These are phyloP conservation scores for Diachrysia chrysitis DNA, from an alignment of 2,888 invertebrate species.

Conservation along the genomic window DNA sequence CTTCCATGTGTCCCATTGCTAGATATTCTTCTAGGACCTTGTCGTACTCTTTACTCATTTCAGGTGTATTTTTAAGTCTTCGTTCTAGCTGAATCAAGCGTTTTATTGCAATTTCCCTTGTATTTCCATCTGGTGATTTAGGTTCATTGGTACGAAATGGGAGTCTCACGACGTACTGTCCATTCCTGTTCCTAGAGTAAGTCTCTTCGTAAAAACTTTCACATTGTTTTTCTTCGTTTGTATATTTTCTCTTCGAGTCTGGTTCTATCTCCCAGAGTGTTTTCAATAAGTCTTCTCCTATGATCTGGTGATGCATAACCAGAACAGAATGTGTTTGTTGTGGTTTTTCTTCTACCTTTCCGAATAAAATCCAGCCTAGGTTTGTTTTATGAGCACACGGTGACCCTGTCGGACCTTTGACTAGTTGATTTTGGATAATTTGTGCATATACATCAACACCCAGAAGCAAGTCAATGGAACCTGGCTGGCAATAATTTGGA, in stretches of 20 bases:
- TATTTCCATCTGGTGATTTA: background rate
- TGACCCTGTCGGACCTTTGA: constrained; percentile 43
- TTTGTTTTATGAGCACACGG: constrained; percentile 48
- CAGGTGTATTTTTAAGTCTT: constrained; percentile 7
- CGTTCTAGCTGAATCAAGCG: constrained; percentile 8
- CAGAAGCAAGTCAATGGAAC: constrained; percentile 47
- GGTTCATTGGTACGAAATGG: constrained; percentile 1
- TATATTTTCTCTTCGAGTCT: background rate
- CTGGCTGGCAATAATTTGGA: constrained; percentile 39
- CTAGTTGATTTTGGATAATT: constrained; percentile 35
- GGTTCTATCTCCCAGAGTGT: constrained; percentile 10
- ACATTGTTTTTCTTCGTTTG: constrained; percentile 6
- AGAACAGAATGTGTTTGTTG: constrained; percentile 13
- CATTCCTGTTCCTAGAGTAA: background rate
- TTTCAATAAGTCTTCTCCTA: constrained; percentile 7
- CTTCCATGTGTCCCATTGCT: constrained; percentile 11
- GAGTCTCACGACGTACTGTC: constrained; percentile 12
- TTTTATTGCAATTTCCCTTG: constrained; percentile 3
- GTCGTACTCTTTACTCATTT: constrained; percentile 8
- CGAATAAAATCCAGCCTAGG: constrained; percentile 54
- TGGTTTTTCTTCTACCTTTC: constrained; percentile 27
- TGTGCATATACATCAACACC: constrained; percentile 48
- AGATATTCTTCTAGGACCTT: constrained; percentile 11
- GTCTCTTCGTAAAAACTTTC: constrained; percentile 2
- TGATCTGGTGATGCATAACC: constrained; percentile 15